These are phyloP conservation scores for Operophtera brumata DNA, from an alignment of 2,888 invertebrate genomes.

Conservation along the genomic window DNA sequence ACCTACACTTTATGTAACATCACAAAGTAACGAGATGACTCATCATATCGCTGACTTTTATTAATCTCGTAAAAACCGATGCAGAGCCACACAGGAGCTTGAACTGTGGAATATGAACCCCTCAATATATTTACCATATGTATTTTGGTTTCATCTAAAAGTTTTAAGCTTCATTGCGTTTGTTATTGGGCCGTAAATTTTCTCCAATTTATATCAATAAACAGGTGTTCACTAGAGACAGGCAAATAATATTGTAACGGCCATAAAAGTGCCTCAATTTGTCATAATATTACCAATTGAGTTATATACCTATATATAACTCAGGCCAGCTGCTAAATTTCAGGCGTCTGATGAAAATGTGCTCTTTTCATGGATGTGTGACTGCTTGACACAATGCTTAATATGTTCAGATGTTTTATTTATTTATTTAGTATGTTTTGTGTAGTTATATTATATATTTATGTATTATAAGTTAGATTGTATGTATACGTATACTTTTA, in stretches of 20 bases:
- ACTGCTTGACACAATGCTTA: no score
- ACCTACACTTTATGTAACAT: conserved; percentile 56
- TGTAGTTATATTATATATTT: no score
- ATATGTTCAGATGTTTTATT: no score
- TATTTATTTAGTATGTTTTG: no score
- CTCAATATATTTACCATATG: conserved; percentile 1
- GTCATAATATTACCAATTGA: not conserved
- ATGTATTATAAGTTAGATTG: no score
- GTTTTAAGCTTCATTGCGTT: conserved; percentile 5
- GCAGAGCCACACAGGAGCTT: conserved; percentile 19
- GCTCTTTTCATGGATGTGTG: no score
- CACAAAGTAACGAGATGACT: conserved; percentile 52
- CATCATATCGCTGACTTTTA: conserved; percentile 45
- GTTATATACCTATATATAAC: no score
- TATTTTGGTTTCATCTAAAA: conserved; percentile 13
- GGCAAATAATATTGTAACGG: conserved; percentile 8
- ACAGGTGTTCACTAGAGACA: conserved; percentile 14
- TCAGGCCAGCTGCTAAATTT: conserved; percentile 12
- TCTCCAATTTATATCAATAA: conserved; percentile 9
- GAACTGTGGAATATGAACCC: conserved; percentile 9
- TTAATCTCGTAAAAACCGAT: conserved; percentile 35
- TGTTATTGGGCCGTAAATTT: not conserved
- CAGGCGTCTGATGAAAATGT: conserved; percentile 8
- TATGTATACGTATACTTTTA: no score
- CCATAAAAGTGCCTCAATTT: conserved; percentile 13